Conservation (phyloP, 2,888 invertebrate genomes). For the Polydrusus tereticollis region DNA sequence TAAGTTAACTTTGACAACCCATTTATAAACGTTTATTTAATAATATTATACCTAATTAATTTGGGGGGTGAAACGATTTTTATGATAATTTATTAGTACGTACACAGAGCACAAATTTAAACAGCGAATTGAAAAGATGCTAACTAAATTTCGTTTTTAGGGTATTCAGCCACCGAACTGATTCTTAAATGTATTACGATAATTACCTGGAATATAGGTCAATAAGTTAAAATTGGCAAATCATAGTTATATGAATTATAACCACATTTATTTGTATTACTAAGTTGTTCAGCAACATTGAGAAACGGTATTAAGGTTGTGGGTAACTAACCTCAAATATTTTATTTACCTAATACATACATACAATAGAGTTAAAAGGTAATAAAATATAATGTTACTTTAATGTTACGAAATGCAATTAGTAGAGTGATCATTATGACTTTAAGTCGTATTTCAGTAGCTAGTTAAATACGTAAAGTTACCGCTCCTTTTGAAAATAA, state of each 20-base stretch:
- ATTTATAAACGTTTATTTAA: conserved; percentile 6
- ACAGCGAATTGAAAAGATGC: conserved; percentile 24
- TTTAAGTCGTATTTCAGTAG: no score
- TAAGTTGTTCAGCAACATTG: no score
- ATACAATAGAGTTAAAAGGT: no score
- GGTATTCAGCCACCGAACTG: conserved; percentile 33
- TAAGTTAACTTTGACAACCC: conserved; percentile 29
- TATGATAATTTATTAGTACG: conserved; percentile 48
- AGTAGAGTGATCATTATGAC: no score
- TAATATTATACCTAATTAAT: conserved; percentile 14
- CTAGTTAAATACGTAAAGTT: no score
- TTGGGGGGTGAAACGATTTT: background rate
- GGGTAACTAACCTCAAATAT: no score
- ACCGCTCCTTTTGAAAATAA: no score
- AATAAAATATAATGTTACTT: no score
- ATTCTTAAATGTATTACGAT: background rate
- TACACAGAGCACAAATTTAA: conserved; percentile 56
- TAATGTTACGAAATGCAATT: no score
- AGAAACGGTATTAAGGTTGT: no score
- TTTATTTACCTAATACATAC: no score
- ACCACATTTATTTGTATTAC: no score
- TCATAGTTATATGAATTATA: background rate
- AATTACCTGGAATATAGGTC: background rate
- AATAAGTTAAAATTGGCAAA: conserved; percentile 1
- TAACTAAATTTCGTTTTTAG: conserved; percentile 20